These are phyloP conservation scores for Smutsia temminckii DNA, from an alignment of 2,797 vertebrate genomes.

Conservation along the genomic window DNA sequence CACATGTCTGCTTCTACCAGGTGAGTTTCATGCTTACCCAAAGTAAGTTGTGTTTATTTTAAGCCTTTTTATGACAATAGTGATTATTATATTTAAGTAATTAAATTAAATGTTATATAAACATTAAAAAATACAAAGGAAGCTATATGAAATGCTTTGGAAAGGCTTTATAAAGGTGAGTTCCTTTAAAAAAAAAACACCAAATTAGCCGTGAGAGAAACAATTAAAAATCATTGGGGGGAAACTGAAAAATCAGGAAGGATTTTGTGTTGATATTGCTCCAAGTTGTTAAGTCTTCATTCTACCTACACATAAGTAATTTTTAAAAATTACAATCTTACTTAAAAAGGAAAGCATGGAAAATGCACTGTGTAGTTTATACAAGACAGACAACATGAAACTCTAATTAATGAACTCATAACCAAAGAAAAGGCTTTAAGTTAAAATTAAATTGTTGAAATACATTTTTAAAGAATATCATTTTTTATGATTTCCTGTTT, in stretches of 20 bases:
- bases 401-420: neutral
- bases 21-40: neutral
- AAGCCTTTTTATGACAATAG: neutral
- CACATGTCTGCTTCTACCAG: neutral
- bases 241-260: neutral
- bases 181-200: neutral
- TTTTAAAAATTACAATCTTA: neutral
- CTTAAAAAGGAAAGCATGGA: neutral
- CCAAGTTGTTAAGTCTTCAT: neutral
- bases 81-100: neutral
- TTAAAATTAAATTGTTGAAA: slow-evolving; percentile 19
- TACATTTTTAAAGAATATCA: neutral
- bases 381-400: neutral
- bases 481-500: neutral
- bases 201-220: neutral
- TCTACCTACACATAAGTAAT: neutral
- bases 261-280: neutral
- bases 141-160: neutral
- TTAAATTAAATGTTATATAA: slow-evolving; percentile 8
- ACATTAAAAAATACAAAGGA: neutral
- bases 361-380: neutral
- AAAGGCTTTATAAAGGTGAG: neutral
- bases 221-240: neutral
- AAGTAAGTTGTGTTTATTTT: neutral
- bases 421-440: neutral